Conservation (phyloP, 2,888 invertebrate genomes). For the Plebejus melissa region DNA sequence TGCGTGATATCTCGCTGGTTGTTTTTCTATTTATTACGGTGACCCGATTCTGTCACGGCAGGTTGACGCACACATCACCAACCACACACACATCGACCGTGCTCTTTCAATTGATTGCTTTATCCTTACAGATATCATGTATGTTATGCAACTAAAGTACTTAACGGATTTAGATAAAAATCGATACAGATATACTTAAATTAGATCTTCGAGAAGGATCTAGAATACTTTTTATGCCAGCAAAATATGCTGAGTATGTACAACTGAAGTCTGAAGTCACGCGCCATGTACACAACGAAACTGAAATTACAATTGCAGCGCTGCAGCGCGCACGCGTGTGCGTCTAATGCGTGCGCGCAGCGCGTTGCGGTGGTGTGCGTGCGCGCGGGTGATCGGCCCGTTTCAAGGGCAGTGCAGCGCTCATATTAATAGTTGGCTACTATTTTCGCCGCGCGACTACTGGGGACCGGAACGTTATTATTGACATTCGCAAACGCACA, state of each 20-base stretch:
- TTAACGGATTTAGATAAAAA: not conserved
- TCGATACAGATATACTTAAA: not conserved
- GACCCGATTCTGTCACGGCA: slow-evolving; percentile 38
- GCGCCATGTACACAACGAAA: slow-evolving; percentile 49
- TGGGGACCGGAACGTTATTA: slow-evolving; percentile 72
- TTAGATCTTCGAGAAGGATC: not conserved
- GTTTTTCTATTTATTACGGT: slow-evolving; percentile 39
- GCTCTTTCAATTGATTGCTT: slow-evolving; percentile 24
- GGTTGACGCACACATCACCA: slow-evolving; percentile 31
- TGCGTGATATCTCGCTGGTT: slow-evolving; percentile 38
- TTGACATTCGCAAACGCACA: slow-evolving; percentile 72
- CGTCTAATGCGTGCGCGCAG: slow-evolving; percentile 37
- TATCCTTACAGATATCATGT: slow-evolving; percentile 12
- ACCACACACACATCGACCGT: not conserved
- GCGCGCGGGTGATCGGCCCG: slow-evolving; percentile 68
- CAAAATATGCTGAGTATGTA: not conserved
- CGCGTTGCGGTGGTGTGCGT: slow-evolving; percentile 36
- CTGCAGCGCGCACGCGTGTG: slow-evolving; percentile 55
- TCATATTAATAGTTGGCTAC: slow-evolving; percentile 76
- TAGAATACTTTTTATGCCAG: not conserved
- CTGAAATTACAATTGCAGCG: slow-evolving; percentile 67
- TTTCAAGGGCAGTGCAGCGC: slow-evolving; percentile 77
- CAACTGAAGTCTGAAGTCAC: not conserved
- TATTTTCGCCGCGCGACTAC: slow-evolving; percentile 71
- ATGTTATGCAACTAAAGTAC: slow-evolving; percentile 14